Conservation (phyloP, 2,797 vertebrate genomes). For the Sebastiscus tertius region DNA sequence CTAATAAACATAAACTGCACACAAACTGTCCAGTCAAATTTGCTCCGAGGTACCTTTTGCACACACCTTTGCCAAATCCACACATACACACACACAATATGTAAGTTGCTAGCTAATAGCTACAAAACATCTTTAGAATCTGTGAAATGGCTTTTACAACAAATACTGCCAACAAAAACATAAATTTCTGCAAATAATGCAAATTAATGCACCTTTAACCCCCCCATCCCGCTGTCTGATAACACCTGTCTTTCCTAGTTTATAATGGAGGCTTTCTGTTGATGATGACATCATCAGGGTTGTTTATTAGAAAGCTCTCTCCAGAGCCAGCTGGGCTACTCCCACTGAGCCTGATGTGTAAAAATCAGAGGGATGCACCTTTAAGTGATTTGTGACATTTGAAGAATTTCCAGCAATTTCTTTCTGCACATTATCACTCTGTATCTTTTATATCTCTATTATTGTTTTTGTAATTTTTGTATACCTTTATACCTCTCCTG, state of each 20-base stretch:
- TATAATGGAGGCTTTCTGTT: background rate
- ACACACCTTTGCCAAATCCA: background rate
- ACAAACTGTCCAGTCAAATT: background rate
- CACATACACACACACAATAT: too few relatives aligned
- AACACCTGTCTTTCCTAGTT: background rate
- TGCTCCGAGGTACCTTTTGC: background rate
- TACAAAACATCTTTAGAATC: too few relatives aligned
- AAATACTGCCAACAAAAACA: background rate
- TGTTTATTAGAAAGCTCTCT: background rate
- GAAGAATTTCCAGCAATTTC: background rate
- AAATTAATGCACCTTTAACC: background rate
- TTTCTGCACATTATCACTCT: background rate
- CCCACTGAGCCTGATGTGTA: background rate
- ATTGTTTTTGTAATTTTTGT: too few relatives aligned
- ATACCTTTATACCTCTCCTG: too few relatives aligned
- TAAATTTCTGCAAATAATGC: background rate
- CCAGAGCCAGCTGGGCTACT: background rate
- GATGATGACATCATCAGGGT: background rate
- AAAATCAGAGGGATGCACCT: background rate
- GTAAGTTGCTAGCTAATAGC: too few relatives aligned
- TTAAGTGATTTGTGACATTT: background rate
- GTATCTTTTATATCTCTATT: too few relatives aligned
- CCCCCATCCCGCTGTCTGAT: too few relatives aligned
- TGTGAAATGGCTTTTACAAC: too few relatives aligned
- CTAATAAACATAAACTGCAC: background rate